These are phyloP conservation scores for Orius insidiosus DNA, from an alignment of 1,140 invertebrate genomes.

Conservation along the genomic window DNA sequence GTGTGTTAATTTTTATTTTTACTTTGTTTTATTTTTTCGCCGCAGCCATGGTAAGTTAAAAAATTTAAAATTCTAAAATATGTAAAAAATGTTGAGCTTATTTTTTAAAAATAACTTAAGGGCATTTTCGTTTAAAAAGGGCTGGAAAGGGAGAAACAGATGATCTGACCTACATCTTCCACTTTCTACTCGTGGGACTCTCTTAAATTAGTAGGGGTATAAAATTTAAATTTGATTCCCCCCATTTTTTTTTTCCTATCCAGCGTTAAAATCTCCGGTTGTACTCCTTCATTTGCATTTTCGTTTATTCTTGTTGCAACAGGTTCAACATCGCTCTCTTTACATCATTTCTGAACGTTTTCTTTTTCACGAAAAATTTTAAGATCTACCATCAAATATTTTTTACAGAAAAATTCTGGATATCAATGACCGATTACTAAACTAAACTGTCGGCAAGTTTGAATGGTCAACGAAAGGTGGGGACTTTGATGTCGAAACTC, in stretches of 20 bases:
- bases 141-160: background rate
- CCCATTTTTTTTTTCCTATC: no score
- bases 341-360: background rate
- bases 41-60: slow-evolving; percentile 5
- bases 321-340: background rate
- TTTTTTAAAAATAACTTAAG: background rate
- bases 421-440: no score
- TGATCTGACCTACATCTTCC: background rate
- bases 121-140: background rate
- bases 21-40: background rate
- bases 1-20: background rate
- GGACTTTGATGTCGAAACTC: no score
- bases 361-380: background rate
- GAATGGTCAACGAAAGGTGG: no score
- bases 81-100: background rate
- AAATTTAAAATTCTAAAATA: background rate
- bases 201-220: background rate
- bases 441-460: no score
- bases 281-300: background rate
- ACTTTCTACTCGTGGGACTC: background rate
- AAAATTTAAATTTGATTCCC: background rate
- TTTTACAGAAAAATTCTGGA: no score
- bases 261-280: background rate
- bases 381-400: no score
- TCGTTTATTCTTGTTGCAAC: no score